Conservation (phyloP, 2,113 vertebrate species). For the Dipodomys stephensi region DNA sequence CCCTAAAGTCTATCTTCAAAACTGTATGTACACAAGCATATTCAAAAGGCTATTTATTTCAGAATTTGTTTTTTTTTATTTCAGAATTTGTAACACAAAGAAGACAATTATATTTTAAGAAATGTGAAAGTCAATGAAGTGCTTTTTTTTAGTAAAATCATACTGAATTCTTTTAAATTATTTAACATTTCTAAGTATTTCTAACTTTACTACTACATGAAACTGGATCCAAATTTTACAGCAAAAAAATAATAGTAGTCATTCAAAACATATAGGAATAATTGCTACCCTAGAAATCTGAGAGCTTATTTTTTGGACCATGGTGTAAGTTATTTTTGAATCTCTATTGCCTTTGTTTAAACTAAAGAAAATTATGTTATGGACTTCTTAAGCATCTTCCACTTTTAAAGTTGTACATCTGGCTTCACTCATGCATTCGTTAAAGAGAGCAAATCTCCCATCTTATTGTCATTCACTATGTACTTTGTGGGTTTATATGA, state of each 20-base stretch:
- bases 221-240: not conserved
- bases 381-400: not conserved
- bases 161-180: not conserved
- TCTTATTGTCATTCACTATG: not conserved
- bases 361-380: not conserved
- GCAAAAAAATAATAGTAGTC: not conserved
- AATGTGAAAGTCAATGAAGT: not conserved
- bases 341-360: not conserved
- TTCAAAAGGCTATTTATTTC: not conserved
- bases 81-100: not conserved
- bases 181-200: not conserved
- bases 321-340: not conserved
- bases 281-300: not conserved
- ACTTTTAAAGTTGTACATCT: not conserved
- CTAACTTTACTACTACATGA: not conserved
- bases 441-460: constrained; percentile 4
- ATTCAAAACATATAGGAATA: not conserved
- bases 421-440: not conserved
- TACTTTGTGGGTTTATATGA: not conserved
- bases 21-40: not conserved
- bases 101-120: not conserved
- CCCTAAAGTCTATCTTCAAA: not conserved
- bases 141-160: not conserved
- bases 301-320: not conserved
- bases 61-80: not conserved